A percentile compares a stretch with the other conserved stretches of the same genome.
Evolutionary conservation across 2,888 invertebrate genomes (phyloP).

Genomic region (Branchellion lobata): DNA sequence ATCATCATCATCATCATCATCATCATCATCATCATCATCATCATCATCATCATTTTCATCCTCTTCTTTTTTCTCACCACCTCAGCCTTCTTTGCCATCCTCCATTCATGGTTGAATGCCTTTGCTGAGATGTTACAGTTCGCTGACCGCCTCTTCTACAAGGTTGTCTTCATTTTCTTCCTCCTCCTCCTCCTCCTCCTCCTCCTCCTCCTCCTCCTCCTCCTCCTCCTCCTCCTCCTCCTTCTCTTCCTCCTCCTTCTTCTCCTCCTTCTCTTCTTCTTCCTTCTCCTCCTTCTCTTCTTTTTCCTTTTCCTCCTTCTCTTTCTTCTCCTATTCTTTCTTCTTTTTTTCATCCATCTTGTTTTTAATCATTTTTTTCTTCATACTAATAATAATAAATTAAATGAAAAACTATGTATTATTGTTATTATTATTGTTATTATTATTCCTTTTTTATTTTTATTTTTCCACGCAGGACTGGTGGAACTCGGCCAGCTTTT

Average conservation of each 20-base stretch:
- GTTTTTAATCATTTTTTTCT: not conserved
- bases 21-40: not conserved
- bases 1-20: not conserved
- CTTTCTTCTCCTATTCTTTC: not conserved
- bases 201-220: not conserved
- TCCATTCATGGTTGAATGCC: conserved; percentile 88
- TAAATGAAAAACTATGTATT: not conserved
- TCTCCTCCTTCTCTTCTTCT: not conserved
- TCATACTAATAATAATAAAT: conserved; percentile 12
- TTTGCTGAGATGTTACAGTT: conserved; percentile 85
- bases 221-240: no score
- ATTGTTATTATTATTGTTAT: no score
- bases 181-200: not conserved
- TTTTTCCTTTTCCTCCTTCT: no score
- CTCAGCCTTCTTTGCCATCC: conserved; percentile 77
- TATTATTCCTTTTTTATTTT: no score
- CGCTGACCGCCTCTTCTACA: conserved; percentile 80
- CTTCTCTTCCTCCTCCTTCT: not conserved
- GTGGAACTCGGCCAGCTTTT: conserved; percentile 87
- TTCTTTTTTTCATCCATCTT: no score
- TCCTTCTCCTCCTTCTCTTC: not conserved
- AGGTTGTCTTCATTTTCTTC: conserved; percentile 61
- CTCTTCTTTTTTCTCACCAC: no score
- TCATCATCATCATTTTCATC: no score
- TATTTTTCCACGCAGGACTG: no score